Conservation (phyloP, 2,797 vertebrate genomes). For the Enteromius fasciolatus region DNA sequence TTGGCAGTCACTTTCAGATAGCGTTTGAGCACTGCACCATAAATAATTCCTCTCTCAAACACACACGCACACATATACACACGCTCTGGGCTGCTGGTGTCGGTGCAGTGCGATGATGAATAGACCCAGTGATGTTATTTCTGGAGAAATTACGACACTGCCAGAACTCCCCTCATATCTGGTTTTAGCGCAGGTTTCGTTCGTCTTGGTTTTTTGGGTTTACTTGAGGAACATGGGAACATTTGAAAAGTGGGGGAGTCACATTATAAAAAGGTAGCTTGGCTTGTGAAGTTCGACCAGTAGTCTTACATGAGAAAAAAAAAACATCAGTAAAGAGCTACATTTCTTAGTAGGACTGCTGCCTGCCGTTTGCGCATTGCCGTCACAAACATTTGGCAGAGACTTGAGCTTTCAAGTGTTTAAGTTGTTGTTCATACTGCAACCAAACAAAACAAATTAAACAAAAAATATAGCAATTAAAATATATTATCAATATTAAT, state of each 20-base stretch:
- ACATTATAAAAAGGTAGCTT: neutral
- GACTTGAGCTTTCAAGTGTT: neutral
- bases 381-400: neutral
- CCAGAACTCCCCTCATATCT: conserved; percentile 39
- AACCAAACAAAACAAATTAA: neutral
- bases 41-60: conserved; percentile 40
- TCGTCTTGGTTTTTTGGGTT: conserved; percentile 9
- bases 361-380: neutral
- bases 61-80: conserved; percentile 1
- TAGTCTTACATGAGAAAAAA: neutral
- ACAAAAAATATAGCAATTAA: neutral
- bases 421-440: neutral
- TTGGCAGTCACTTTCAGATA: conserved; percentile 38
- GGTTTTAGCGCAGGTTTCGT: conserved; percentile 6
- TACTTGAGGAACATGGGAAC: neutral
- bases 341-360: neutral
- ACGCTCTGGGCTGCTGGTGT: conserved; percentile 20
- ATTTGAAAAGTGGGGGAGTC: neutral
- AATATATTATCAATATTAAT: neutral
- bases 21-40: conserved; percentile 46
- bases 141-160: conserved; percentile 37
- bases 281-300: neutral
- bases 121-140: conserved; percentile 44
- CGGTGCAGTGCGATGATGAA: conserved; percentile 40
- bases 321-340: neutral